Base-by-base conservation (phyloP, 2,888 invertebrate genomes). In the Parascotia fuliginaria region DNA sequence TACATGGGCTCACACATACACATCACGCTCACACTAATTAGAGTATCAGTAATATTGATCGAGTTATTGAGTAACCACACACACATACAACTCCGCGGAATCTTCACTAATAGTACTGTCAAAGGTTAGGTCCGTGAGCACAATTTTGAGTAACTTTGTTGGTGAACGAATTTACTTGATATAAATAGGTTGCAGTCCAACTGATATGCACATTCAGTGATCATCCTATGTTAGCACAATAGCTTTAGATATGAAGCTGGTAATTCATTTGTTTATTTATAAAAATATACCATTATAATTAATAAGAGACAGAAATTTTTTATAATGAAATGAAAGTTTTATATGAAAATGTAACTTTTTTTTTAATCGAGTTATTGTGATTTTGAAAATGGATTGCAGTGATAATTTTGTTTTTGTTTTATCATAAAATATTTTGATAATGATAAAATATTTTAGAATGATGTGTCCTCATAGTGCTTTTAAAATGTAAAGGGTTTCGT, bases 171-270 rank as follows among this genome's bases (percentile, higher is more conserved):
- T 85, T 85, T 77, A 81, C 78, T 79, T 77, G 79, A 85, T 90
- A 91, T 92, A 92, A 90, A 92, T 89, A 85, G 87, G 80, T 79
- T 83, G 79, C 69, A 69, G 64, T 66, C 53, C 71, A 66, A 59
- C 65, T 53, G 62, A 72, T 60, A 60, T 63, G 71, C 77, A 87
- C 88, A 91, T 80, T 90, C 83, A 62, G 74, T 75, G 67, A 73
- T 70, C 81, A 83, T 83, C 82, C 76, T 50, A 59, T 60, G 63
- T 45, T 55, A 60, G 51, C 43, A 59, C 73, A 76, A 86, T 88
- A 87, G 84, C 89, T 88, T 79, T 70, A 54, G 65, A 82, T 48
- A 92, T 92, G 91, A 92, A 90, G 86, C 89, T 91, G 91, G 91
- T 92, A 89, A 82, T 64, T 59, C 51, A 58, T 50, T 55, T 1